phyloP scores from a whole-genome alignment of 2,113 vertebrate genomes.

The Burhinus oedicnemus region DNA sequence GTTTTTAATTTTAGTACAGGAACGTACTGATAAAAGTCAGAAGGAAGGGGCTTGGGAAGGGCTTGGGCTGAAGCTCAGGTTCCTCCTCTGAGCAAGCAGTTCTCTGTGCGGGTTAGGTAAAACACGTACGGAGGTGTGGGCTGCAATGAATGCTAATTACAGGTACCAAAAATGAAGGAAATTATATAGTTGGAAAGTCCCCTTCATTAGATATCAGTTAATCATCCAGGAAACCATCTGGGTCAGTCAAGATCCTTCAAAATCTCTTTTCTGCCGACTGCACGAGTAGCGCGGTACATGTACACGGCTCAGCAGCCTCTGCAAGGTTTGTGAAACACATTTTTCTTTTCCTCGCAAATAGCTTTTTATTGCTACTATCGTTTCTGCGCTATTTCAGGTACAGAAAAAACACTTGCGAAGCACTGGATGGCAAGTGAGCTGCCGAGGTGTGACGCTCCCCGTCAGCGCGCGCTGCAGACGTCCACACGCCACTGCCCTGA shows the following conservation, averaged over 20 bases:
- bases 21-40: background rate
- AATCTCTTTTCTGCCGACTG: background rate
- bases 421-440: too few relatives aligned
- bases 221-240: background rate
- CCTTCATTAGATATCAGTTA: background rate
- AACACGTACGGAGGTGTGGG: rapidly evolving
- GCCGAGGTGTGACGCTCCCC: too few relatives aligned
- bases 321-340: too few relatives aligned
- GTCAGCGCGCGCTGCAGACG: too few relatives aligned
- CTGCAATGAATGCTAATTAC: background rate
- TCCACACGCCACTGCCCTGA: too few relatives aligned
- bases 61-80: background rate
- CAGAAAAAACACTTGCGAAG: too few relatives aligned
- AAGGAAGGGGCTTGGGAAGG: background rate
- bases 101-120: background rate
- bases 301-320: background rate
- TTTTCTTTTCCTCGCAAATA: too few relatives aligned
- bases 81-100: background rate
- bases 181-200: background rate
- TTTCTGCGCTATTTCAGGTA: too few relatives aligned
- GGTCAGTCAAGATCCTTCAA: too few relatives aligned
- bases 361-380: too few relatives aligned
- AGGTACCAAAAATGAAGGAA: too few relatives aligned
- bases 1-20: background rate
- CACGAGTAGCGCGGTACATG: background rate